Evolutionary conservation across 92 coral and sea anemone genomes (phyloP), one percentile per base, ranked within the genome.

Genomic region (Heliopora coerulea): DNA sequence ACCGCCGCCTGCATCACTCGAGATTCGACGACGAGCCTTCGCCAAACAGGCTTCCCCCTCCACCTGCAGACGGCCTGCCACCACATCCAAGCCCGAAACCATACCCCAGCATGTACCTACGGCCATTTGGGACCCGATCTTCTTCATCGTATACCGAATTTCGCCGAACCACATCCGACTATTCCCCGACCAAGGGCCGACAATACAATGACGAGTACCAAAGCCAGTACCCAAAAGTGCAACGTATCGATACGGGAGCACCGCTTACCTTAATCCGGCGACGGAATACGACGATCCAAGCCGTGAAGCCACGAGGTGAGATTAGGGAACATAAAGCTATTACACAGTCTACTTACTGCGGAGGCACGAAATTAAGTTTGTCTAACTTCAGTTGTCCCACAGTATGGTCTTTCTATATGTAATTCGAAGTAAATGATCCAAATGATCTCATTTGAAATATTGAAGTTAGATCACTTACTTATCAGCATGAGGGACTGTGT

Each of bases 261-360:
- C 77, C n/a, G 77, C 77, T 6, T 70, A 70, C 25, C 77, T 62
- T 54, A 49, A 70, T 37, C 77, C 77, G 8, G 63, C 77, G 31
- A 70, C 61, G 1, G 77, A 70, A 19, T 52, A 52, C 77, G 77
- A 70, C 31, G 77, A 70, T 34, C 49, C 50, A 7, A 52, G 33
- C 33, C 57, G 77, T 49, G 77, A 70, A 24, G 50, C 77, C 23
- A 70, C 77, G 50, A 70, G 77, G 77, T 70, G 35, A 50, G 77
- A 29, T 49, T 12, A 13, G 3, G 15, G n/a, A n/a, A n/a, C n/a
- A n/a, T n/a, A n/a, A n/a, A n/a, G n/a, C n/a, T n/a, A n/a, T n/a
- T n/a, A n/a, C n/a, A n/a, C n/a, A n/a, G n/a, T n/a, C n/a, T n/a
- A n/a, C n/a, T n/a, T n/a, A n/a, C n/a, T n/a, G n/a, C n/a, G n/a